These are phyloP conservation scores for Tyrannus savana DNA, from an alignment of 2,113 vertebrate genomes.

Conservation along the genomic window DNA sequence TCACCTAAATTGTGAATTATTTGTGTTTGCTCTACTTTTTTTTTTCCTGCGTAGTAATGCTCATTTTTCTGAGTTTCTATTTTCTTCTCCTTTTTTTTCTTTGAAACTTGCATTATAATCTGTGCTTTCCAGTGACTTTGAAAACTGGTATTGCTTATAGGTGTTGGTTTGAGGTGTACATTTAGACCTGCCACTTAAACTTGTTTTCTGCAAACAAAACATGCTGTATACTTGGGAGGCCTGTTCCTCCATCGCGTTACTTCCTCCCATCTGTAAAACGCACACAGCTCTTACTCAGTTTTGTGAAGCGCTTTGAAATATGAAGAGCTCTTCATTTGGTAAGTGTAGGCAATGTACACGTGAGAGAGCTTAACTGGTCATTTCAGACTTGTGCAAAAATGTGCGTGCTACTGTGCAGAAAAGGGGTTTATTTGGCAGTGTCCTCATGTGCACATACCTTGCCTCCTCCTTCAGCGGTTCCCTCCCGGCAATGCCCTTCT, in stretches of 20 bases:
- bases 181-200: constrained; percentile 19
- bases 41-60: background rate
- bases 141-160: background rate
- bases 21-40: background rate
- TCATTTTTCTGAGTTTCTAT: background rate
- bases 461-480: background rate
- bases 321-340: background rate
- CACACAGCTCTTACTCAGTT: background rate
- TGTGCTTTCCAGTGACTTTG: background rate
- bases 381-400: background rate
- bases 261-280: background rate
- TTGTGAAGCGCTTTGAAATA: background rate
- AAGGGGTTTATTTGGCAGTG: background rate
- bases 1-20: background rate
- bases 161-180: background rate
- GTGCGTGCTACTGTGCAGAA: background rate
- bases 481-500: background rate
- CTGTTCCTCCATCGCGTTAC: background rate
- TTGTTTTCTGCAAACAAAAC: background rate
- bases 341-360: accelerated
- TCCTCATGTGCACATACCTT: background rate
- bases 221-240: background rate
- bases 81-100: background rate
- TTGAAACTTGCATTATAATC: background rate
- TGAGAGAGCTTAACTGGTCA: background rate